Evolutionary conservation across 2,113 vertebrate species (phyloP), one percentile per base, ranked within the genome.

Genomic region (Aegithalos caudatus): DNA sequence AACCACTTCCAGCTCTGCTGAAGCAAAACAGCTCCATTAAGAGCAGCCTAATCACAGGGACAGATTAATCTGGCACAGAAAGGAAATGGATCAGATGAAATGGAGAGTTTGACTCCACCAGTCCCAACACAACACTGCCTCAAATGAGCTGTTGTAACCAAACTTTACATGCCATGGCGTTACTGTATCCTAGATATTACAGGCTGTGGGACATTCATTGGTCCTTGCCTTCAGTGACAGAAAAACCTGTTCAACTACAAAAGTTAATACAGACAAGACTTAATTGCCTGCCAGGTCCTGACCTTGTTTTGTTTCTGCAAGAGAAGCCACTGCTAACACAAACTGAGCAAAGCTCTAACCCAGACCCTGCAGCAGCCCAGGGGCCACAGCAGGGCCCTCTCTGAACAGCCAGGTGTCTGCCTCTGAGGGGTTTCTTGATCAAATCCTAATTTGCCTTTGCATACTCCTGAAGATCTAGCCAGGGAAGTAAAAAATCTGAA

Each of bases 191-290:
- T 48, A 54, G 22, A 16, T 56, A 78, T 54, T 56, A 78, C 29
- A 47, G 19, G 29, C 5, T 21, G 60, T 48, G 66, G 45, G 35
- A 54, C 37, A 81, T 60, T 56, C 54, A 76, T 25, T 64, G 31
- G 48, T 81, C 66, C 48, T 74, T 81, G 69, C 20, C 42, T 45
- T 71, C 81, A 76, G 31, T 20, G 28, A 76, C 89, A 91, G 87
- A 94, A 94, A 96, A 97, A 95, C 93, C 84, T 91, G 87, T 88
- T 91, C 78, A 91, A 44, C 88, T 81, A 78, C 94, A 86, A 93
- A 93, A 86, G 91, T 94, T 93, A 93, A 93, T 95, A 58, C 33
- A 84, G 86, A 62, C 76, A 65, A 66, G 64, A 81, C 21, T 82
- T 58, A 64, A 67, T 1, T 91, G 79, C 45, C 81, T 82, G 58